Evolutionary conservation across 2,888 invertebrate species (phyloP).

Genomic region (Lathronympha strigana): DNA sequence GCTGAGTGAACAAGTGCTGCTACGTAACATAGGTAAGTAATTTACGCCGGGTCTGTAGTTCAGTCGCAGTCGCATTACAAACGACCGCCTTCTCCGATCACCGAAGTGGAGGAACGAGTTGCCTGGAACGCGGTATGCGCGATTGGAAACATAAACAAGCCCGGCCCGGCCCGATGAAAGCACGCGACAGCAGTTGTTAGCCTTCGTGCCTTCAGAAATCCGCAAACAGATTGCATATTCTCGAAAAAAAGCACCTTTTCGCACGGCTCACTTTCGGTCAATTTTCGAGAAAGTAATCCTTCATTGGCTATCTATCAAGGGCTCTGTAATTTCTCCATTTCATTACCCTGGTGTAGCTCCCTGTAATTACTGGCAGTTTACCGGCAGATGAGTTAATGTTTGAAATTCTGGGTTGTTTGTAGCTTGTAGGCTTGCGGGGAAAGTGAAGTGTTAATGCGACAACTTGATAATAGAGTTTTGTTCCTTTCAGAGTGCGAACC

Average conservation of each 20-base stretch:
- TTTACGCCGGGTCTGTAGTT: constrained; percentile 39
- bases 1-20: constrained; percentile 21
- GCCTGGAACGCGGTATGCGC: constrained; percentile 57
- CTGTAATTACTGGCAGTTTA: constrained; percentile 75
- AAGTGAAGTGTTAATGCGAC: constrained; percentile 82
- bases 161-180: constrained; percentile 64
- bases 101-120: constrained; percentile 59
- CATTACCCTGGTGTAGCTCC: constrained; percentile 65
- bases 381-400: constrained; percentile 82
- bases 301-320: constrained; percentile 76
- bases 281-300: constrained; percentile 82
- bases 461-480: constrained; percentile 75
- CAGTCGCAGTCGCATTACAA: constrained; percentile 40
- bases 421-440: constrained; percentile 54
- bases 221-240: constrained; percentile 62
- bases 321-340: constrained; percentile 69
- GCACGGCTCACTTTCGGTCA: constrained; percentile 77
- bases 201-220: constrained; percentile 60
- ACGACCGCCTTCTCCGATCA: constrained; percentile 54
- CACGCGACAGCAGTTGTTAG: constrained; percentile 60
- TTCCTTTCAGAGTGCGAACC: constrained; percentile 60
- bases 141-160: constrained; percentile 64
- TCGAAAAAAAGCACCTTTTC: constrained; percentile 66
- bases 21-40: constrained; percentile 40
- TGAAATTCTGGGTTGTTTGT: constrained; percentile 74